Conservation (phyloP, 2,113 vertebrate genomes). For the Pluvianellus socialis region DNA sequence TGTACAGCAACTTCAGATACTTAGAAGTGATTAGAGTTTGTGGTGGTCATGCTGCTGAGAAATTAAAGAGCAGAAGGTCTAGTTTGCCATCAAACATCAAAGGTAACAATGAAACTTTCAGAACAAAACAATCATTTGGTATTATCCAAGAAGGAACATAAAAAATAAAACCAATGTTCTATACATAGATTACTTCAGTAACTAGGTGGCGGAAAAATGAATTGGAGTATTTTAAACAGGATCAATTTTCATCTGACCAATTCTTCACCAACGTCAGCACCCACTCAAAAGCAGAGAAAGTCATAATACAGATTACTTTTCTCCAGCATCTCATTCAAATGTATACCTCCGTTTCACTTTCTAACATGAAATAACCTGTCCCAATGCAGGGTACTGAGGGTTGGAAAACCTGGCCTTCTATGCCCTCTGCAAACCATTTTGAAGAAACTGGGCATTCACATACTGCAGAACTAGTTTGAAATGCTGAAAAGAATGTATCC, state of each 20-base stretch:
- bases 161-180: neutral
- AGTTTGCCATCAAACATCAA: neutral
- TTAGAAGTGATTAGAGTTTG: neutral
- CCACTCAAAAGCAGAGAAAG: neutral
- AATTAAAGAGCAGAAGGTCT: neutral
- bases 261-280: neutral
- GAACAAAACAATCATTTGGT: neutral
- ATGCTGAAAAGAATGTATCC: neutral
- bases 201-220: neutral
- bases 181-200: neutral
- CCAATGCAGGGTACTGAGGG: neutral
- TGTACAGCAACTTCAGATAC: neutral
- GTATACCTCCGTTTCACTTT: neutral
- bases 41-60: neutral
- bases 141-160: neutral
- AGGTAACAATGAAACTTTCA: neutral
- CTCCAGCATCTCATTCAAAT: neutral
- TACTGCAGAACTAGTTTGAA: neutral
- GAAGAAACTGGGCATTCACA: too few relatives aligned
- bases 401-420: neutral
- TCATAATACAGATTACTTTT: neutral
- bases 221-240: neutral
- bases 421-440: too few relatives aligned
- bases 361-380: neutral
- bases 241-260: neutral